Percentiles rank a stretch among this genome's conserved stretches.
Conservation (phyloP, 2,888 invertebrate species). For the Hydriomena furcata region DNA sequence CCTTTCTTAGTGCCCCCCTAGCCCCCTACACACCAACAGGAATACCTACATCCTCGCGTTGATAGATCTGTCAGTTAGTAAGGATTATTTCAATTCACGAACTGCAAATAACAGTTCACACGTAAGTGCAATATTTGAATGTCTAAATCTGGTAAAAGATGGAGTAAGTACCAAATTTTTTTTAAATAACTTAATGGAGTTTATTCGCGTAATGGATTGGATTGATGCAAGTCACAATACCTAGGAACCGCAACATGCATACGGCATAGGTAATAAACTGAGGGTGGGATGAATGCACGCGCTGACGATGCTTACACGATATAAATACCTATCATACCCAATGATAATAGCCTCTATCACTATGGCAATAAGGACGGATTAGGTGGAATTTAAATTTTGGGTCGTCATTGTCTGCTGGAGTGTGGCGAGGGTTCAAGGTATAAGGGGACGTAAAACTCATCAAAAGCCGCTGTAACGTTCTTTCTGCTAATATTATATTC, state of each 20-base stretch:
- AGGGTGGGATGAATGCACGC: conserved; percentile 76
- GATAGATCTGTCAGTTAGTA: no score
- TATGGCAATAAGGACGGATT: conserved; percentile 42
- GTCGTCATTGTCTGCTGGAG: conserved; percentile 61
- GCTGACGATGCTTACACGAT: conserved; percentile 52
- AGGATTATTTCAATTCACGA: conserved; percentile 33
- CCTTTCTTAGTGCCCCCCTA: no score
- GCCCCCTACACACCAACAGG: no score
- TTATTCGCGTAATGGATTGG: conserved; percentile 76
- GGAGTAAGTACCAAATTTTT: conserved; percentile 50
- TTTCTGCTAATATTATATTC: conserved; percentile 58
- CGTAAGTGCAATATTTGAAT: conserved; percentile 15
- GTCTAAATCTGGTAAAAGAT: conserved; percentile 33
- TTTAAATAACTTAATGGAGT: conserved; percentile 62
- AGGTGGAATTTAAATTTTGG: conserved; percentile 44
- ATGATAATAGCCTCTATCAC: conserved; percentile 52
- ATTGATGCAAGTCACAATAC: conserved; percentile 68
- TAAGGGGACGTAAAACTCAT: conserved; percentile 65
- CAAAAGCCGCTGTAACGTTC: conserved; percentile 53
- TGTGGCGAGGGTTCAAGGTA: conserved; percentile 70
- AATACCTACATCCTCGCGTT: no score
- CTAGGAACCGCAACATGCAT: conserved; percentile 75
- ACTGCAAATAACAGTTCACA: conserved; percentile 10
- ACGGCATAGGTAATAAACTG: conserved; percentile 73
- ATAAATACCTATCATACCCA: conserved; percentile 29